Percentiles rank a stretch among this genome's conserved stretches.
Evolutionary conservation across 2,113 vertebrate species (phyloP).

Genomic region (Pangasianodon hypophthalmus): DNA sequence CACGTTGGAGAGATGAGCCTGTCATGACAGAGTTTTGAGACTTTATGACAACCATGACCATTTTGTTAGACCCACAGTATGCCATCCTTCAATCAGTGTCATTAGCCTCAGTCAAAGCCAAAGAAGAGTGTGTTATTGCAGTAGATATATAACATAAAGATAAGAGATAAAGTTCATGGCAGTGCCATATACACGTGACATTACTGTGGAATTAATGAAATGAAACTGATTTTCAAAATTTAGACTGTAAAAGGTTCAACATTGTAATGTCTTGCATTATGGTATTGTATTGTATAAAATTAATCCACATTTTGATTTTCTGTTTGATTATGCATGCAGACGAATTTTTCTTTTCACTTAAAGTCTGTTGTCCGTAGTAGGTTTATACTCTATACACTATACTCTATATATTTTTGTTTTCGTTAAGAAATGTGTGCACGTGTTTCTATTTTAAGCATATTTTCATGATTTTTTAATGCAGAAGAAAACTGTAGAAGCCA

Average conservation of each 20-base stretch:
- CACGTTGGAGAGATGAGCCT: conserved; percentile 65
- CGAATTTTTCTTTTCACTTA: not conserved
- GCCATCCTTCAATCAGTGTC: conserved; percentile 35
- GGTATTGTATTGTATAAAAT: not conserved
- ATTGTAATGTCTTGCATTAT: not conserved
- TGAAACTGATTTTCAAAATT: not conserved
- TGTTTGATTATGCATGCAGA: conserved; percentile 3
- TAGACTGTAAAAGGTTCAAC: not conserved
- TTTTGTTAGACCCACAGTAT: conserved; percentile 46
- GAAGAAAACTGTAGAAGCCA: not conserved
- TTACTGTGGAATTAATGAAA: not conserved
- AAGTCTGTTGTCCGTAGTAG: not conserved
- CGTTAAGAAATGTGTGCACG: not conserved
- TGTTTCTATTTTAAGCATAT: not conserved
- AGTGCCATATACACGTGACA: not conserved
- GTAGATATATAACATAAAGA: conserved; percentile 20
- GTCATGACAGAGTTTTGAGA: conserved; percentile 64
- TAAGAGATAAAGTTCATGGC: not conserved
- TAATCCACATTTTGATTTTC: conserved; percentile 1
- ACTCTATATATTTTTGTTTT: not conserved
- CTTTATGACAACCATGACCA: conserved; percentile 46
- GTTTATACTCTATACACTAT: not conserved
- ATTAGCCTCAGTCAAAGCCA: conserved; percentile 18
- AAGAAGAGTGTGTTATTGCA: conserved; percentile 16
- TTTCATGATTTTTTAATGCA: no score